phyloP scores from a whole-genome alignment of 2,888 invertebrate genomes.

The Epirrita christyi region DNA sequence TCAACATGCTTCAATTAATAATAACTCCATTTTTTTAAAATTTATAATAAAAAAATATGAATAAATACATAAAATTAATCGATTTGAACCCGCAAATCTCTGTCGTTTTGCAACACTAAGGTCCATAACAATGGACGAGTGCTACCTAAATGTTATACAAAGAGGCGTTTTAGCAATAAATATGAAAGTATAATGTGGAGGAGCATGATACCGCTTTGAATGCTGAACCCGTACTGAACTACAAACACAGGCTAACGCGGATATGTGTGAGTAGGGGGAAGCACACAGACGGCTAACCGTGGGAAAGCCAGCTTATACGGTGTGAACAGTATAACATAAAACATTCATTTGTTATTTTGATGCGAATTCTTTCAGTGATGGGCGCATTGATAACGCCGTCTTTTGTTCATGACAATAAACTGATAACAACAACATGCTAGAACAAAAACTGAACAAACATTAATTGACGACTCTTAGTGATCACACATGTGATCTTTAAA shows the following conservation, averaged over 20 bases:
- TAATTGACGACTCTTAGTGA: constrained; percentile 16
- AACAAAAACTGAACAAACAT: constrained; percentile 19
- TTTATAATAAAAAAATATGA: too few relatives aligned
- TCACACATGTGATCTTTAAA: constrained; percentile 29
- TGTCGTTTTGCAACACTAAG: constrained; percentile 17
- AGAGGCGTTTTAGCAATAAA: constrained; percentile 77
- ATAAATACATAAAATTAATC: background rate
- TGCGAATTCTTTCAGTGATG: constrained; percentile 57
- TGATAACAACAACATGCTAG: constrained; percentile 18
- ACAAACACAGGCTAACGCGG: constrained; percentile 68
- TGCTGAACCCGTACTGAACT: constrained; percentile 80
- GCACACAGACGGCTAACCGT: constrained; percentile 70
- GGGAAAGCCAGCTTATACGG: constrained; percentile 74
- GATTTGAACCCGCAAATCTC: constrained; percentile 12
- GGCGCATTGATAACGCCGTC: constrained; percentile 31
- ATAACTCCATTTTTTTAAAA: too few relatives aligned
- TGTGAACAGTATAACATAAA: constrained; percentile 64
- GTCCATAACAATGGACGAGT: constrained; percentile 27
- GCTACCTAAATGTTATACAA: constrained; percentile 51
- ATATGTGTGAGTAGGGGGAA: constrained; percentile 53
- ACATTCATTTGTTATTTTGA: constrained; percentile 68
- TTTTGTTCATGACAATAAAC: constrained; percentile 25
- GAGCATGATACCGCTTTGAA: constrained; percentile 78
- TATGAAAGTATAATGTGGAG: constrained; percentile 79
- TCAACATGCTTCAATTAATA: background rate